Conservation (phyloP, 2,888 invertebrate genomes). For the Brachyptera risi region DNA sequence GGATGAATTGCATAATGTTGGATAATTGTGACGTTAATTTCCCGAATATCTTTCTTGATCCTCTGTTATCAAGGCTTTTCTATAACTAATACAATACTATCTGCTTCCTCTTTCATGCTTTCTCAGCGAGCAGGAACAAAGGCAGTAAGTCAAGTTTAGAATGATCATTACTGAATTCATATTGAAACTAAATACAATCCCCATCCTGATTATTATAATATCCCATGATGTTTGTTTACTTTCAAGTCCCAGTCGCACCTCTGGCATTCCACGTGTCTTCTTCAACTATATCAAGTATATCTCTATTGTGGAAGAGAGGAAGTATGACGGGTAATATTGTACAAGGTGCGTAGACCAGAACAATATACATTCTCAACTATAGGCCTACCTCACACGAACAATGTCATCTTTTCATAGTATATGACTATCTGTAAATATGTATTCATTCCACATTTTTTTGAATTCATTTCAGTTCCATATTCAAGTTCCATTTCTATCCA, state of each 20-base stretch:
- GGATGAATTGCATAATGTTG: too few relatives aligned
- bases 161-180: neutral
- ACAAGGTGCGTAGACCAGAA: too few relatives aligned
- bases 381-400: neutral
- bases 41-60: too few relatives aligned
- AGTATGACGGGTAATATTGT: slow-evolving; percentile 32
- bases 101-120: slow-evolving; percentile 15
- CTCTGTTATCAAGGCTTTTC: too few relatives aligned
- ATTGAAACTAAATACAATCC: too few relatives aligned
- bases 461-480: too few relatives aligned
- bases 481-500: too few relatives aligned
- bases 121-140: slow-evolving; percentile 27
- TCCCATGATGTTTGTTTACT: neutral
- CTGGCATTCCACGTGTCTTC: slow-evolving; percentile 41
- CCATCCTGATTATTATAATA: too few relatives aligned
- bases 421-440: too few relatives aligned
- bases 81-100: too few relatives aligned
- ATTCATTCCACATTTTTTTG: too few relatives aligned
- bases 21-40: too few relatives aligned
- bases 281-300: slow-evolving; percentile 42
- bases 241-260: slow-evolving; percentile 39
- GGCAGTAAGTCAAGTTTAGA: slow-evolving; percentile 24
- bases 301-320: slow-evolving; percentile 34
- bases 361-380: neutral
- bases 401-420: neutral